A percentile compares a stretch with the other conserved stretches of the same genome.
These are phyloP conservation scores for Ctenicera cuprea DNA, from an alignment of 2,888 invertebrate genomes.

Conservation along the genomic window DNA sequence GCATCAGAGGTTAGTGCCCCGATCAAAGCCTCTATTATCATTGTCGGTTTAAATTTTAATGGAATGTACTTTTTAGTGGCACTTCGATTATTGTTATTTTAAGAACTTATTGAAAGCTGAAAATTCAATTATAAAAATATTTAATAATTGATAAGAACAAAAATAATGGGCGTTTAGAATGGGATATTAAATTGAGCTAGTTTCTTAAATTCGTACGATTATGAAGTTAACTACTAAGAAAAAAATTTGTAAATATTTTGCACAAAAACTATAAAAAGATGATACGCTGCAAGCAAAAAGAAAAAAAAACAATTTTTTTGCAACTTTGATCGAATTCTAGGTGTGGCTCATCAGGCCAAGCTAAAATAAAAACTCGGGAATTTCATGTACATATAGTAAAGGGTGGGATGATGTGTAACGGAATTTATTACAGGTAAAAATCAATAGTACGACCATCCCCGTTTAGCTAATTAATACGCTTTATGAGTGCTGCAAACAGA, in stretches of 20 bases:
- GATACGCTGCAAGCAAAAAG: neutral
- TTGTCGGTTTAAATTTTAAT: constrained; percentile 5
- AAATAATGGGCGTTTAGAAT: too few species aligned
- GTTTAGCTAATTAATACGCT: constrained; percentile 2
- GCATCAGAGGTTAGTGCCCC: constrained; percentile 50
- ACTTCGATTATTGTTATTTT: too few species aligned
- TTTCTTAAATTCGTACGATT: too few species aligned
- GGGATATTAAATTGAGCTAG: too few species aligned
- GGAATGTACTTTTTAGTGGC: neutral
- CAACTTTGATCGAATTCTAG: neutral
- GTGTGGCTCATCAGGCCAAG: neutral
- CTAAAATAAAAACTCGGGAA: neutral
- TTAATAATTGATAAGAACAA: neutral
- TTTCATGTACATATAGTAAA: neutral
- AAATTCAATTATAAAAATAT: too few species aligned
- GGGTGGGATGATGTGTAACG: neutral
- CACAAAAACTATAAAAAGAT: neutral
- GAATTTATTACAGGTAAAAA: constrained; percentile 23
- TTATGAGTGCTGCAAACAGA: neutral
- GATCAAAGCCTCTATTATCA: constrained; percentile 45
- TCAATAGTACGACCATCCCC: constrained; percentile 15
- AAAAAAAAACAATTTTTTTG: too few species aligned
- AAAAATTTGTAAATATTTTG: neutral
- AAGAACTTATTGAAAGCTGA: too few species aligned
- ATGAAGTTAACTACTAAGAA: neutral